These are phyloP conservation scores for Drosophila fuyamai DNA, from an alignment of 1,140 invertebrate species.

Conservation along the genomic window DNA sequence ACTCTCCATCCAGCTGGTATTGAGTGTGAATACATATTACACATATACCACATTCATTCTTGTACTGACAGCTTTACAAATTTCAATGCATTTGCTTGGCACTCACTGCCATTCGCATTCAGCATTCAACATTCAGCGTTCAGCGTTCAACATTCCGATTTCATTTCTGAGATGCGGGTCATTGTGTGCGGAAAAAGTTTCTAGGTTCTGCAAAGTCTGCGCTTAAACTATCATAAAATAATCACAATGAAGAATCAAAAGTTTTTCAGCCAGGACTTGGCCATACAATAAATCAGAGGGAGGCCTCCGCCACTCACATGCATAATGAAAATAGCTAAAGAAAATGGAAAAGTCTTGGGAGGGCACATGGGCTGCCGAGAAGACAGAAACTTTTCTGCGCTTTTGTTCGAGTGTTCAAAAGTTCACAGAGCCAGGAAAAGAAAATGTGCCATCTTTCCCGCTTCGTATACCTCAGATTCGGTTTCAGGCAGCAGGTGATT, in stretches of 20 bases:
- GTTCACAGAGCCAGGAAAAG: slow-evolving; percentile 55
- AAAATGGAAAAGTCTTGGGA: slow-evolving; percentile 38
- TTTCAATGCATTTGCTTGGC: slow-evolving; percentile 56
- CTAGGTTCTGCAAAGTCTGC: slow-evolving; percentile 44
- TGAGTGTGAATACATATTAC: slow-evolving; percentile 26
- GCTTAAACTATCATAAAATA: slow-evolving; percentile 79
- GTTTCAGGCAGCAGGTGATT: slow-evolving; percentile 49
- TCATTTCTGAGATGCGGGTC: slow-evolving; percentile 39
- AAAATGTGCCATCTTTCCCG: slow-evolving; percentile 12
- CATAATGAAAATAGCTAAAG: slow-evolving; percentile 53
- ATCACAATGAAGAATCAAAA: slow-evolving; percentile 78
- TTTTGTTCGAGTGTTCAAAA: slow-evolving; percentile 67
- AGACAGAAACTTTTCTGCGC: slow-evolving; percentile 56
- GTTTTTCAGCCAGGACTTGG: slow-evolving; percentile 46
- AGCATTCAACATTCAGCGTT: slow-evolving; percentile 19
- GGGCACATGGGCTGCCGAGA: background rate
- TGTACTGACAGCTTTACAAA: slow-evolving; percentile 58
- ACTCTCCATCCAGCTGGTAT: slow-evolving; percentile 32
- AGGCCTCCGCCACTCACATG: slow-evolving; percentile 48
- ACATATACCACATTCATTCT: slow-evolving; percentile 21
- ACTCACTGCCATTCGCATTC: slow-evolving; percentile 52
- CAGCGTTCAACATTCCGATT: slow-evolving; percentile 22
- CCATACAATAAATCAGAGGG: slow-evolving; percentile 66
- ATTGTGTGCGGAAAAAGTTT: slow-evolving; percentile 50
- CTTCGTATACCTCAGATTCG: background rate